A percentile compares a stretch with the other conserved stretches of the same genome.
Conservation (phyloP, 2,797 vertebrate species). For the Limnodromus scolopaceus region DNA sequence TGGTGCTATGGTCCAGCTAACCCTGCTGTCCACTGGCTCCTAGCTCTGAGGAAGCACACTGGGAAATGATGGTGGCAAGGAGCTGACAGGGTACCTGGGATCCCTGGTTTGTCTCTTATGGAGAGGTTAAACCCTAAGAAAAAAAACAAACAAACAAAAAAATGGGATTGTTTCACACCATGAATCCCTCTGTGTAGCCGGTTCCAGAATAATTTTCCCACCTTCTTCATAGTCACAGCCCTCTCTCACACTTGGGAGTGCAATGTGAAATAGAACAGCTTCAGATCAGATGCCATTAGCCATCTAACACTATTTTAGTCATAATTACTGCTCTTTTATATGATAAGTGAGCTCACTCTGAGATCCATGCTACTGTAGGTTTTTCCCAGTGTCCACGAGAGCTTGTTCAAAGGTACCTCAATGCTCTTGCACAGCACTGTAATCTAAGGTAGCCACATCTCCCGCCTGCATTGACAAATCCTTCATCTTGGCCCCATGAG, state of each 20-base stretch:
- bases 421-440: not conserved
- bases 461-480: not conserved
- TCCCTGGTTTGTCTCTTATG: not conserved
- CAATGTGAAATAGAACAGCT: not conserved
- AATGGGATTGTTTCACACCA: not conserved
- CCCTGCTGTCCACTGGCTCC: not conserved
- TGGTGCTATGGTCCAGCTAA: not conserved
- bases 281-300: not conserved
- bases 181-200: not conserved
- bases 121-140: not conserved
- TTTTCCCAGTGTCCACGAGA: not conserved
- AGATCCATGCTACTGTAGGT: not conserved
- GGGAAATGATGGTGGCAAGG: not conserved
- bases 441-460: not conserved
- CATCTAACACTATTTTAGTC: not conserved
- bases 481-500: slow-evolving; percentile 37
- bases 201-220: not conserved
- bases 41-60: not conserved
- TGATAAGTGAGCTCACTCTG: not conserved
- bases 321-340: not conserved
- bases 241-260: not conserved
- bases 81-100: not conserved
- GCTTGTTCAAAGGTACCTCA: not conserved
- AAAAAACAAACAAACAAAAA: not conserved
- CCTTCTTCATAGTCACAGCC: not conserved